Base-by-base conservation (phyloP, 2,113 vertebrate genomes). In the Callipepla squamata region DNA sequence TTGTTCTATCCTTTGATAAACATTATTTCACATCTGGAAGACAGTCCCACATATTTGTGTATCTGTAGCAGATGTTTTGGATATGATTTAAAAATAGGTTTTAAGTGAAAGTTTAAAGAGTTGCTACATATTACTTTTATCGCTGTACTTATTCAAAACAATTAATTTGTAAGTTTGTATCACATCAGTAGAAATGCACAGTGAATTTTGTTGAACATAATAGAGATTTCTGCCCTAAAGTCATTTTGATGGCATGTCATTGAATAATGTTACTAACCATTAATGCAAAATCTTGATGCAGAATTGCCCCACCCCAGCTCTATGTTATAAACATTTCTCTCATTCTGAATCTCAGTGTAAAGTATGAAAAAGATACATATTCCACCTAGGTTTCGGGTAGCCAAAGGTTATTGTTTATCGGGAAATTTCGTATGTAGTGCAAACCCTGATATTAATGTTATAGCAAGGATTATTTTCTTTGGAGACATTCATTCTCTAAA, bases 1-100 rank as follows among this genome's bases (percentile, higher is more conserved):
- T 92, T 90, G 28, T 90, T 94, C 79, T 59, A 51, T 83, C 68
- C 93, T 96, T 94, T 92, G 87, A 95, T 88, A 96, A 95, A 91
- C 48, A 81, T 81, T 89, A 79, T 94, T 95, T 93, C 93, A 93
- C 96, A 96, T 96, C 93, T 96, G 96, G 95, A 93, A 95, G 66
- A 48, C 93, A 94, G 94, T 53, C 79, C 15, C 51, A 83, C 76
- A 88, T 92, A 89, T 80, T 48, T 94, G 66, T 88, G 28, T 93
- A 91, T 91, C 86, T 92, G 26, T 45, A 88, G 42, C 96, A 96
- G 94, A 96, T 95, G 95, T 91, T 95, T 88, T 85, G 21, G 69
- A 44, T 94, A 88, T 72, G 78, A 90, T 78, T 90, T 95, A 65
- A 93, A 95, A 93, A 92, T 78, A 90, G 80, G 38, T 83, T 91